Evolutionary conservation across 2,888 invertebrate species (phyloP).

Genomic region (Synergus gifuensis): DNA sequence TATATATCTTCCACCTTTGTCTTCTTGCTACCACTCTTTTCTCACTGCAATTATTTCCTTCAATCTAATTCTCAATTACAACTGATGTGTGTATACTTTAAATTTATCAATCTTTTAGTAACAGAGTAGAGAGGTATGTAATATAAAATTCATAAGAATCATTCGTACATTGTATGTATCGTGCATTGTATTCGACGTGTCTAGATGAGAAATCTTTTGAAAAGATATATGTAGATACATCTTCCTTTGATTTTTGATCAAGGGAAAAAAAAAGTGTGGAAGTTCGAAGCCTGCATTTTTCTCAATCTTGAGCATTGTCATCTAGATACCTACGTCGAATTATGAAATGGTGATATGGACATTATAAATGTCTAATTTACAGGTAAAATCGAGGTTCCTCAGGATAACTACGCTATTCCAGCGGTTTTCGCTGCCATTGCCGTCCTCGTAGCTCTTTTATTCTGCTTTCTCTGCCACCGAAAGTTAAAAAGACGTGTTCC

Average conservation of each 20-base stretch:
- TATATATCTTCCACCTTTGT: conserved; percentile 21
- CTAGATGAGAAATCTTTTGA: too few relatives aligned
- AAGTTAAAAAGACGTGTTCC: conserved; percentile 71
- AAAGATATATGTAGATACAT: too few relatives aligned
- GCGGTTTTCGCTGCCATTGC: conserved; percentile 78
- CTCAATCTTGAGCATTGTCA: background rate
- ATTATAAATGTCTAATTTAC: conserved; percentile 56
- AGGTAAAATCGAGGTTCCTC: conserved; percentile 79
- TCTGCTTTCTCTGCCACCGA: conserved; percentile 82
- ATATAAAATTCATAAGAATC: background rate
- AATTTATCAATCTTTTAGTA: background rate
- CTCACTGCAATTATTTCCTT: conserved; percentile 4
- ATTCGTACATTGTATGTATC: background rate
- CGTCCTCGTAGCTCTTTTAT: conserved; percentile 76
- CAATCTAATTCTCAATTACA: background rate
- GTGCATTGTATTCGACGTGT: background rate
- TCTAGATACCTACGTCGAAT: background rate
- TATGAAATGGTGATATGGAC: background rate
- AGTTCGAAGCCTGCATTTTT: background rate
- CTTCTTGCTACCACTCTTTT: conserved; percentile 30
- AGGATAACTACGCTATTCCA: conserved; percentile 81
- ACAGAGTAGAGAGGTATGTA: background rate
- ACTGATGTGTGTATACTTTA: background rate
- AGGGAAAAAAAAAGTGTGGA: too few relatives aligned
- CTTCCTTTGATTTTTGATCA: too few relatives aligned